phyloP scores from a whole-genome alignment of 2,888 invertebrate genomes.

The Marasmarcha lunaedactyla region DNA sequence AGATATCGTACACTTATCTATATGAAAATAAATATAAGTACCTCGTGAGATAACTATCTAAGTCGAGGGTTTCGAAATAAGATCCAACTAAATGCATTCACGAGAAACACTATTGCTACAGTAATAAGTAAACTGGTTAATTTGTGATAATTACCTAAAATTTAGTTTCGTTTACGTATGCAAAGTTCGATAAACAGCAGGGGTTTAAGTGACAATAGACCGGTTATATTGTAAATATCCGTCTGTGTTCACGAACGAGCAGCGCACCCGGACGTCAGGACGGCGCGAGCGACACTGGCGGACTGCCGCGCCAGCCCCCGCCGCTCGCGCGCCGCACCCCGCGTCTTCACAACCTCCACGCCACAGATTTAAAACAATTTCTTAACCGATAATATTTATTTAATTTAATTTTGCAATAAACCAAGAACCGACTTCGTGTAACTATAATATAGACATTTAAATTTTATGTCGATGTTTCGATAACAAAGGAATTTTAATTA shows the following conservation, averaged over 20 bases:
- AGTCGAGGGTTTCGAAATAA: neutral
- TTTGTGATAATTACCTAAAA: too few relatives aligned
- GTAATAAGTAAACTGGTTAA: too few relatives aligned
- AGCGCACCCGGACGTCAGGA: neutral
- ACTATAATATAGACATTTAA: neutral
- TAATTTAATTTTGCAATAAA: neutral
- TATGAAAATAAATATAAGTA: neutral
- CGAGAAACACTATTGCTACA: neutral
- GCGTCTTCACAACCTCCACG: neutral
- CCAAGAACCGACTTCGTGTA: neutral
- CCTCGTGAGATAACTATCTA: neutral
- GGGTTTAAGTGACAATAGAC: neutral
- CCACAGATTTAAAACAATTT: neutral
- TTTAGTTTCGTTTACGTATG: too few relatives aligned
- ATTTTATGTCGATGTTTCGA: neutral
- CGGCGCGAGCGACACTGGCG: neutral
- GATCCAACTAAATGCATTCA: neutral
- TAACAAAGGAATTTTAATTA: conserved; percentile 1
- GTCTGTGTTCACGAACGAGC: neutral
- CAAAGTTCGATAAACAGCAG: too few relatives aligned
- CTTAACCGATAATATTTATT: neutral
- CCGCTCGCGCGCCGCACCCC: neutral
- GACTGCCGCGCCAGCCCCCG: neutral
- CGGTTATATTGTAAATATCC: neutral
- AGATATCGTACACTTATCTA: neutral